These are phyloP conservation scores for Aspidiotus destructor DNA, from an alignment of 2,888 invertebrate species.

Conservation along the genomic window DNA sequence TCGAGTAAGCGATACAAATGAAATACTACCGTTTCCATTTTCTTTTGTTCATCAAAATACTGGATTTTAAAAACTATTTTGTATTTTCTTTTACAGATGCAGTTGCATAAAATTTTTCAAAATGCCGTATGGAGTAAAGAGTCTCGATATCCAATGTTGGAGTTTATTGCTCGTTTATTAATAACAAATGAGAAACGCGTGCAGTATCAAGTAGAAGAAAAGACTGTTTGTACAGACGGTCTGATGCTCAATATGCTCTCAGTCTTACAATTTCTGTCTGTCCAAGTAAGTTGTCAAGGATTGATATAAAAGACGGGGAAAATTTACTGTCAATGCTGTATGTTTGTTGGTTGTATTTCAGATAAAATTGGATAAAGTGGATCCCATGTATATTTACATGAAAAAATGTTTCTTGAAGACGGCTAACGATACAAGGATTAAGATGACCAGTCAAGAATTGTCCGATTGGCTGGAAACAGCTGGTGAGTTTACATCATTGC, in stretches of 20 bases:
- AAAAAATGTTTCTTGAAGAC: conserved; percentile 57
- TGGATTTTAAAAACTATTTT: conserved; percentile 10
- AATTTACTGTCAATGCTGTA: background rate
- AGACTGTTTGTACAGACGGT: conserved; percentile 81
- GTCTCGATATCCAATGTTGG: conserved; percentile 67
- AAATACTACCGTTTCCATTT: background rate
- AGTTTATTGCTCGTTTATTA: conserved; percentile 67
- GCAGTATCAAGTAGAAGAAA: conserved; percentile 82
- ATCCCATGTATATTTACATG: conserved; percentile 75
- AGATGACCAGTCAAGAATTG: conserved; percentile 71
- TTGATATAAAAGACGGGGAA: too few species aligned
- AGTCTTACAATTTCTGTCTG: conserved; percentile 78
- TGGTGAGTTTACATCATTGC: conserved; percentile 45
- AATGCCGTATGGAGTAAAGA: conserved; percentile 69
- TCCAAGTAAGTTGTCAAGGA: conserved; percentile 47
- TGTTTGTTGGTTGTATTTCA: conserved; percentile 29
- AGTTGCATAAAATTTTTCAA: conserved; percentile 73
- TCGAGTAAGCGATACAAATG: conserved; percentile 44
- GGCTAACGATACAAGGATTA: conserved; percentile 66
- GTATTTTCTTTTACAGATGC: conserved; percentile 44
- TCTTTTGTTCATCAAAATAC: background rate
- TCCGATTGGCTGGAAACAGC: conserved; percentile 61
- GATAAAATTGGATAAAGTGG: conserved; percentile 81
- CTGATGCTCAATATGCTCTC: conserved; percentile 90
- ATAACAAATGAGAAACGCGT: conserved; percentile 75